Base-by-base conservation (phyloP, 2,888 invertebrate species). In the Xanthorhoe designata region DNA sequence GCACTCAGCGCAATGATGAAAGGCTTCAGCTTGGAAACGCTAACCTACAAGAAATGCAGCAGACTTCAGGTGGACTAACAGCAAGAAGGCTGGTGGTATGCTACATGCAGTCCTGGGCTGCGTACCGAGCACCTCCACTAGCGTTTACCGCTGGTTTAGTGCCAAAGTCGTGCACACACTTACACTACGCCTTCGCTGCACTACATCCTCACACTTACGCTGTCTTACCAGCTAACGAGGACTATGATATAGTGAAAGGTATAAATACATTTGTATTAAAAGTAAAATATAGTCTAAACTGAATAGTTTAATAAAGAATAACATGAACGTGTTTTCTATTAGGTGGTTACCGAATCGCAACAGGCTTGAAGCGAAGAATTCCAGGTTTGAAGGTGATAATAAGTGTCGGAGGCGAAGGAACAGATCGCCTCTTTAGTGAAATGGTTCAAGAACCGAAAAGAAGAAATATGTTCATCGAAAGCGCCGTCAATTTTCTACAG, bases 221-320 rank as follows among this genome's bases (percentile, higher is more conserved):
- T 13, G 89, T 97, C 19, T 90, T 94, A 51, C 94, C 96, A 0
- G 92, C 94, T 42, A 96, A 97, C 83, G 94, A 95, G 61, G 96
- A 96, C 78, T 96, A 95, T 75, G 97, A 97, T 78, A 86, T 96
- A 64, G 90, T 96, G 8, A 96, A 96, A 94, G 96, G 96, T 96
- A 57, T 6, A 15, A 17, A 47, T 47, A 7, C 6, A 47, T 15
- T 1, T 17, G 0, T 8, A 47, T 17, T 7, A 17, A 47, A 15
- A 47, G 47, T 17, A 47, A 47, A 13, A 42, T 42, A 13, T 13
- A 13, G 10, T 13, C 8, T 47, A 17, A 7, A 13, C 17, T 5
- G 6, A 15, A 17, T 17, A 47, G 0, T 47, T n/a, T 8, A 24
- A 24, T 24, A 24, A 17, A 6, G 2, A 53, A 18, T 38, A 18